A percentile compares a stretch with the other conserved stretches of the same genome.
Evolutionary conservation across 2,113 vertebrate genomes (phyloP).

Genomic region (Bufo gargarizans): DNA sequence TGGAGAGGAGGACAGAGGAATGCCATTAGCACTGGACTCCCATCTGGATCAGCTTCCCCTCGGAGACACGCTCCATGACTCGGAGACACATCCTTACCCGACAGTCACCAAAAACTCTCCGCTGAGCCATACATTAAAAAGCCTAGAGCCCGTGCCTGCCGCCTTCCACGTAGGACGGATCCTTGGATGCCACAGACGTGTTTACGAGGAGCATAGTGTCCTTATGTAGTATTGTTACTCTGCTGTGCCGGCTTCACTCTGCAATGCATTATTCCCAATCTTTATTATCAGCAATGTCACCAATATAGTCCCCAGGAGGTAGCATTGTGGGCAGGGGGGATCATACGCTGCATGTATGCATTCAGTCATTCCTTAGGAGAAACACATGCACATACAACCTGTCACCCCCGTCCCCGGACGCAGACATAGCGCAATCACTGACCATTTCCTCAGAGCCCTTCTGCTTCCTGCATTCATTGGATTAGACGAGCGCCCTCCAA

Average conservation of each 20-base stretch:
- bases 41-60: conserved; percentile 71
- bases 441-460: conserved; percentile 63
- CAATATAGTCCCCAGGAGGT: conserved; percentile 56
- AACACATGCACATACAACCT: conserved; percentile 65
- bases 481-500: conserved; percentile 65
- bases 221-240: conserved; percentile 61
- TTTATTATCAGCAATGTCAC: conserved; percentile 21
- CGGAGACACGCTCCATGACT: conserved; percentile 81
- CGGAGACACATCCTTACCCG: conserved; percentile 10
- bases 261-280: conserved; percentile 8
- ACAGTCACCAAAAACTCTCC: conserved; percentile 65
- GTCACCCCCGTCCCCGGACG: conserved; percentile 58
- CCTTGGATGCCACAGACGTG: conserved; percentile 64
- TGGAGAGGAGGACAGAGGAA: conserved; percentile 89
- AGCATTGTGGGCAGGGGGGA: conserved; percentile 60
- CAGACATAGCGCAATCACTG: conserved; percentile 68
- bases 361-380: conserved; percentile 63
- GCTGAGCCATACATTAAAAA: conserved; percentile 38
- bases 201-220: conserved; percentile 62
- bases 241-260: conserved; percentile 46
- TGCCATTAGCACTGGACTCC: conserved; percentile 75
- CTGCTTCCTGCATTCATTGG: conserved; percentile 69
- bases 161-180: conserved; percentile 62
- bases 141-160: conserved; percentile 54
- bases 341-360: conserved; percentile 61